Percentiles rank a stretch among this genome's conserved stretches.
Conservation (phyloP, 2,797 vertebrate genomes). For the Anas georgica region DNA sequence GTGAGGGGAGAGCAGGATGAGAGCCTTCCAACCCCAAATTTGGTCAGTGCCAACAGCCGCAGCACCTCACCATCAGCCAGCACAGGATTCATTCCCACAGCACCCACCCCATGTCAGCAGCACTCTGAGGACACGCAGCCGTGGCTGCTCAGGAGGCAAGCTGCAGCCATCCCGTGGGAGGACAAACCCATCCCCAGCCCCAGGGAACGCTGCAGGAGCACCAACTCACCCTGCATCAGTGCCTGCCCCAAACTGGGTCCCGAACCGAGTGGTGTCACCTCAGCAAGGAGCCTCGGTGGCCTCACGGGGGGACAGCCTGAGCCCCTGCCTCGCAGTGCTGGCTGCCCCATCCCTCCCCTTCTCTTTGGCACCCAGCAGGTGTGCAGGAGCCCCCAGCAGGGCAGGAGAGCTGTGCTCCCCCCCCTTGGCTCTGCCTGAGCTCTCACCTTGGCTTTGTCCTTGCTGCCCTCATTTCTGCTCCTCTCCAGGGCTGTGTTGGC, state of each 20-base stretch:
- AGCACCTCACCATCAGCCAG: neutral
- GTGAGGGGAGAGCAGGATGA: accelerated
- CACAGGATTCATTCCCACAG: neutral
- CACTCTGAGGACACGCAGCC: neutral
- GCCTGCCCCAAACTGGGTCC: neutral
- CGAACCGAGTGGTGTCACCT: neutral
- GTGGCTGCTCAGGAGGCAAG: neutral
- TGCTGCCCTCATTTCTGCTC: neutral
- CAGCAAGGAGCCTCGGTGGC: neutral
- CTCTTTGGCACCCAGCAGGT: accelerated
- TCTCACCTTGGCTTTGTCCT: constrained; percentile 61
- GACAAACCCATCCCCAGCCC: neutral
- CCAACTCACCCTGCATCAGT: neutral
- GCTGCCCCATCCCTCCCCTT: neutral
- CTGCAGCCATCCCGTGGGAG: neutral
- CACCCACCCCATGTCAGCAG: neutral
- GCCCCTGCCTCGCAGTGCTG: neutral
- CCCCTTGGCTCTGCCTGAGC: neutral
- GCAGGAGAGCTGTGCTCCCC: neutral
- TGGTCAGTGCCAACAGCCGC: accelerated
- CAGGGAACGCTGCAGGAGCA: neutral
- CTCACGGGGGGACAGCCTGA: neutral
- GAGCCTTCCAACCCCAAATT: neutral
- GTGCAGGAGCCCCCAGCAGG: neutral
- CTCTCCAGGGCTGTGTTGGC: neutral